A percentile compares a stretch with the other conserved stretches of the same genome.
These are phyloP conservation scores for Aromia moschata DNA, from an alignment of 2,888 invertebrate genomes.

Conservation along the genomic window DNA sequence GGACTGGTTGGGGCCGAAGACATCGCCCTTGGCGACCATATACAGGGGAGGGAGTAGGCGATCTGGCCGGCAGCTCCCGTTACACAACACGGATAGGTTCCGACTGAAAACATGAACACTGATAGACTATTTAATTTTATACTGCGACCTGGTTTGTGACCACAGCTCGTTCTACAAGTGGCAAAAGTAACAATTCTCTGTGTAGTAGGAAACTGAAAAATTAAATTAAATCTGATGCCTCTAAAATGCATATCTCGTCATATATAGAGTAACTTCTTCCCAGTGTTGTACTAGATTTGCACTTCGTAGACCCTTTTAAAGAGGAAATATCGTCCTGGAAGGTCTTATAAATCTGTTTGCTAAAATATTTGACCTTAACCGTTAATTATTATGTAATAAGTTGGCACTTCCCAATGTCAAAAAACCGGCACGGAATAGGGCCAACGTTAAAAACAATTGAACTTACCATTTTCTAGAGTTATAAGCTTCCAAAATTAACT, in stretches of 20 bases:
- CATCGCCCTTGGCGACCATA: conserved; percentile 94
- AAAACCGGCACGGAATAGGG: not conserved
- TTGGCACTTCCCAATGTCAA: not conserved
- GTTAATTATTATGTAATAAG: conserved; percentile 8
- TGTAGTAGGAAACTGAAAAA: no score
- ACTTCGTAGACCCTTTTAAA: no score
- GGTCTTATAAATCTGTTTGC: no score
- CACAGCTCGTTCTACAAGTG: no score
- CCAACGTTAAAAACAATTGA: not conserved
- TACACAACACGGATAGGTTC: conserved; percentile 90
- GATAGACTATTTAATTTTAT: no score
- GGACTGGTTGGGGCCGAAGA: conserved; percentile 90
- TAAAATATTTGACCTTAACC: not conserved
- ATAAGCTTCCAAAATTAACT: not conserved
- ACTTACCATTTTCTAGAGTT: conserved; percentile 1
- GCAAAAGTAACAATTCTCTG: no score
- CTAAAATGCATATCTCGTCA: no score
- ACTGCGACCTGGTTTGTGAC: no score
- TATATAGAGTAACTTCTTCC: no score
- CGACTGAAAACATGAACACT: conserved; percentile 68
- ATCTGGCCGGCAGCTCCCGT: conserved; percentile 99
- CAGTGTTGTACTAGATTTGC: no score
- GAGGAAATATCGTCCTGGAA: no score
- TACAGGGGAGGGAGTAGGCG: conserved; percentile 95
- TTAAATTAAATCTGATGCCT: no score